Conservation (phyloP, 2,888 invertebrate genomes). For the Hirtodrosophila alboralis region DNA sequence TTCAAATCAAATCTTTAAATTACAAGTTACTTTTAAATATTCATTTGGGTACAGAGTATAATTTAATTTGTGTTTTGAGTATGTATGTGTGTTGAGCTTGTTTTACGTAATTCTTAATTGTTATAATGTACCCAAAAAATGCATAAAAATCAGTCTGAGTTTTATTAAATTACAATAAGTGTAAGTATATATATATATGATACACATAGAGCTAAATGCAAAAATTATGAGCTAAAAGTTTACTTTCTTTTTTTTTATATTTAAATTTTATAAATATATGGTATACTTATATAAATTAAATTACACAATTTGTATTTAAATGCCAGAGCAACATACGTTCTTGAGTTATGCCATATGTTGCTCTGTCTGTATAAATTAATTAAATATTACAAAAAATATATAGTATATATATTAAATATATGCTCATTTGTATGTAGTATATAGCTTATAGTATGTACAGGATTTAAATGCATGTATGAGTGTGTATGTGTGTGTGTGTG, state of each 20-base stretch:
- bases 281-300: conserved; percentile 16
- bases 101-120: conserved; percentile 30
- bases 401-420: conserved; percentile 41
- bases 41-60: neutral
- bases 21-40: neutral
- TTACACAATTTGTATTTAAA: conserved; percentile 9
- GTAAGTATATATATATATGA: conserved; percentile 30
- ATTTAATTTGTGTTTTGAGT: conserved; percentile 9
- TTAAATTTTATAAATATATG: conserved; percentile 7
- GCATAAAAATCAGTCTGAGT: conserved; percentile 77
- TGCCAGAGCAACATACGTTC: neutral
- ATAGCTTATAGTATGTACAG: conserved; percentile 51
- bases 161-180: conserved; percentile 55
- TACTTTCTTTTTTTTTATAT: neutral
- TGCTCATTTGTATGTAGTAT: conserved; percentile 17
- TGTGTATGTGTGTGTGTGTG: conserved; percentile 15
- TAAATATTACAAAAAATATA: conserved; percentile 50
- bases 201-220: conserved; percentile 53
- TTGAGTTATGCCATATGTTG: neutral
- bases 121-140: conserved; percentile 54
- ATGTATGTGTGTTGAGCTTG: conserved; percentile 40
- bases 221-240: conserved; percentile 25
- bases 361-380: conserved; percentile 34
- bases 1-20: neutral
- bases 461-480: conserved; percentile 26